These are phyloP conservation scores for Tyrannus savana DNA, from an alignment of 2,113 vertebrate species.

Conservation along the genomic window DNA sequence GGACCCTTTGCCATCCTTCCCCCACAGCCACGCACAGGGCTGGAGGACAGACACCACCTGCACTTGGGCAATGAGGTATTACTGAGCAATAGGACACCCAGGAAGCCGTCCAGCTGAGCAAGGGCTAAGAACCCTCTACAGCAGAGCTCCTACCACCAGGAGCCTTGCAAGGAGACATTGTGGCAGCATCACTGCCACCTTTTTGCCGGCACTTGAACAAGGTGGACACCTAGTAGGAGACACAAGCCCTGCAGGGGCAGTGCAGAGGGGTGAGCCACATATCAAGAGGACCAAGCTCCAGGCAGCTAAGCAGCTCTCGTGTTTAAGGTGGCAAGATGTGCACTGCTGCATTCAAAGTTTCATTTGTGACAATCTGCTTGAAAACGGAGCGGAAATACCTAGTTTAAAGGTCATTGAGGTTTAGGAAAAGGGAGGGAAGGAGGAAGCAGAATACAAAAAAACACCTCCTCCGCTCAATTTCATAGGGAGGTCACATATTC, in stretches of 20 bases:
- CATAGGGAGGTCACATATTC: not conserved
- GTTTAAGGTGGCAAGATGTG: not conserved
- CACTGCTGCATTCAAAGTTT: not conserved
- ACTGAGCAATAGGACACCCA: not conserved
- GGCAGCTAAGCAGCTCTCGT: not conserved
- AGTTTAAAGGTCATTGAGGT: not conserved
- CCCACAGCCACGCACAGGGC: fast-evolving
- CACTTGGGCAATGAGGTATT: not conserved
- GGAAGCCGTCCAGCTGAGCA: not conserved
- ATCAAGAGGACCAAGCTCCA: not conserved
- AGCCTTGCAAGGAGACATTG: not conserved
- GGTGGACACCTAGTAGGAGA: not conserved
- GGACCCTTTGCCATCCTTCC: not conserved
- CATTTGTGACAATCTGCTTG: not conserved
- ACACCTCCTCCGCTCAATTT: not conserved
- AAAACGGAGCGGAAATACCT: not conserved
- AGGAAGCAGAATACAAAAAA: not conserved
- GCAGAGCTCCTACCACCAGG: not conserved
- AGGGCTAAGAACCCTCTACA: not conserved
- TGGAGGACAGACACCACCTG: not conserved
- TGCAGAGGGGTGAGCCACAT: fast-evolving
- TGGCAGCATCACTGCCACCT: not conserved
- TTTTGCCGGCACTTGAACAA: not conserved
- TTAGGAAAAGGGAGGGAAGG: not conserved
- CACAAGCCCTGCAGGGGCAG: not conserved